Percentiles rank a stretch among this genome's conserved stretches.
Evolutionary conservation across 2,797 vertebrate species (phyloP).

Genomic region (Choloepus didactylus): DNA sequence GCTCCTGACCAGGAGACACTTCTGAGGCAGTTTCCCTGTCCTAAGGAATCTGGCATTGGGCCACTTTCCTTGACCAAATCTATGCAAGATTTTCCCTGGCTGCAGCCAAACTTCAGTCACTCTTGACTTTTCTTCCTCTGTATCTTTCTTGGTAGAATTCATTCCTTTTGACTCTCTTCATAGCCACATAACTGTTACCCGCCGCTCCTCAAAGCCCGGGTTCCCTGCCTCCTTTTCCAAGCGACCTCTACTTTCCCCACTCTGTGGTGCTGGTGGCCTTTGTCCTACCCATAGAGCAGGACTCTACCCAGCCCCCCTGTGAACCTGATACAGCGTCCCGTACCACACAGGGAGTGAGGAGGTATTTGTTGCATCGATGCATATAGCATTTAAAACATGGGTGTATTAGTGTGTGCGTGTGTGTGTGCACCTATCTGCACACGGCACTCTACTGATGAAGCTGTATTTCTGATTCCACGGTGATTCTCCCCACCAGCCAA

Average conservation of each 20-base stretch:
- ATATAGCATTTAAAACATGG: accelerated
- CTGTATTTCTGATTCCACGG: too few species aligned
- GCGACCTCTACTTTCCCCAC: accelerated
- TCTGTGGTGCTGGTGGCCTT: background rate
- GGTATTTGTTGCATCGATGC: background rate
- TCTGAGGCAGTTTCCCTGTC: background rate
- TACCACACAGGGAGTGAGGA: background rate
- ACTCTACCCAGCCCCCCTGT: background rate
- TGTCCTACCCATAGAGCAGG: background rate
- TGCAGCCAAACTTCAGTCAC: accelerated
- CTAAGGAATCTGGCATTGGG: background rate
- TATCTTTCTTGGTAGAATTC: background rate
- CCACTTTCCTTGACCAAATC: background rate
- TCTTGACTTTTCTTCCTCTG: background rate
- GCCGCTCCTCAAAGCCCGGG: background rate
- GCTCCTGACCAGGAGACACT: background rate
- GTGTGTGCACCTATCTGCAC: too few species aligned
- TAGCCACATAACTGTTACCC: background rate
- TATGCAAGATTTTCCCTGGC: background rate
- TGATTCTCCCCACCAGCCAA: background rate
- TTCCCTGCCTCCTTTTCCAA: too few species aligned
- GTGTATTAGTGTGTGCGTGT: accelerated
- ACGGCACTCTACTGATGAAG: accelerated
- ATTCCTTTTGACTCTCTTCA: background rate
- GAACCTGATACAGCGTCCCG: background rate